phyloP scores from a whole-genome alignment of 1,140 invertebrate genomes.

The Drosophila aff. region DNA sequence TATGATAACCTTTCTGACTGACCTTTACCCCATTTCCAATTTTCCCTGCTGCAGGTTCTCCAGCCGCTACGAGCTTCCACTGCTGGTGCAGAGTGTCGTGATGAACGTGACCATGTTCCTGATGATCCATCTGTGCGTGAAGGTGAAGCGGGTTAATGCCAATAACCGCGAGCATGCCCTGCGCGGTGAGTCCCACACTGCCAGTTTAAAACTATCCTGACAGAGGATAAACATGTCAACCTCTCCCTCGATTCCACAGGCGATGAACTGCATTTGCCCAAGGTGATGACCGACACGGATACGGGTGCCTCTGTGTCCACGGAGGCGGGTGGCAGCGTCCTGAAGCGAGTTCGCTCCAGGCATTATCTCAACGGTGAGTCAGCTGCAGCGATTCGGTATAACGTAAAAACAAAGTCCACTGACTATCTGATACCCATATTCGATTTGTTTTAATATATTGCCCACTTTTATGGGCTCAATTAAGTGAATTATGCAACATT shows the following conservation, averaged over 20 bases:
- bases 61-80: constrained; percentile 96
- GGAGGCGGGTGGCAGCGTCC: constrained; percentile 54
- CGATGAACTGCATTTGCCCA: constrained; percentile 82
- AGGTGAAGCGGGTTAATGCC: constrained; percentile 93
- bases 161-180: constrained; percentile 92
- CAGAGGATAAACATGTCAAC: constrained; percentile 20
- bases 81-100: constrained; percentile 98
- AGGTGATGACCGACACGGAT: constrained; percentile 80
- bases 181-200: constrained; percentile 88
- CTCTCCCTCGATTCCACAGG: constrained; percentile 37
- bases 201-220: background rate
- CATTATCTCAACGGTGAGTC: constrained; percentile 83
- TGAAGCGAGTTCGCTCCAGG: constrained; percentile 78
- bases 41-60: constrained; percentile 94
- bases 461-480: background rate
- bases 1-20: constrained; percentile 3
- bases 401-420: too few relatives aligned
- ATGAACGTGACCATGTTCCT: constrained; percentile 98
- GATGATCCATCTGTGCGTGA: constrained; percentile 97
- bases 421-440: background rate
- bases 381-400: constrained; percentile 21
- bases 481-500: background rate
- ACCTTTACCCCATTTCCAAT: constrained; percentile 36
- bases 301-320: constrained; percentile 72
- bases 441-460: background rate